A percentile compares a stretch with the other conserved stretches of the same genome.
phyloP scores from a whole-genome alignment of 2,797 vertebrate species.

The Scomberomorus guttatus region DNA sequence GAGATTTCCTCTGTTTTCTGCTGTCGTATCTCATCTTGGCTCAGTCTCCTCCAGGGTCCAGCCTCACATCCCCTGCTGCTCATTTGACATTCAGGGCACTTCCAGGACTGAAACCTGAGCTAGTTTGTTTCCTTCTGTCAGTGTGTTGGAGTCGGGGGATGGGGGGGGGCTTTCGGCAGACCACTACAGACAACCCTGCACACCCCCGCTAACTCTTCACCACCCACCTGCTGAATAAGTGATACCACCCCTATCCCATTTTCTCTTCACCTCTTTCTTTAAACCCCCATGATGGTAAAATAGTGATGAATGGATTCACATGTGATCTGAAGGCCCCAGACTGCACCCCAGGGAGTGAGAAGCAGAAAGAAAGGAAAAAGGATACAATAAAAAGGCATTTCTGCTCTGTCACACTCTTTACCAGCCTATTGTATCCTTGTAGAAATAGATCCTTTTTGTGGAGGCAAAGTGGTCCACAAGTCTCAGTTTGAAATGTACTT shows the following conservation, averaged over 20 bases:
- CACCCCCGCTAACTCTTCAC: slow-evolving; percentile 32
- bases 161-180: slow-evolving; percentile 20
- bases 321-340: slow-evolving; percentile 31
- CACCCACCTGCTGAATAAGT: slow-evolving; percentile 70
- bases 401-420: neutral
- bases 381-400: neutral
- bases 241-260: slow-evolving; percentile 23
- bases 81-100: slow-evolving; percentile 70
- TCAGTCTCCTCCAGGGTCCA: slow-evolving; percentile 39
- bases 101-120: slow-evolving; percentile 77
- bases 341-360: slow-evolving; percentile 28
- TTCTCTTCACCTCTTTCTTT: slow-evolving; percentile 42
- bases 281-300: slow-evolving; percentile 43
- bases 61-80: slow-evolving; percentile 53
- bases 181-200: slow-evolving; percentile 22
- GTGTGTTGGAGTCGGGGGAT: slow-evolving; percentile 34
- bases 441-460: neutral
- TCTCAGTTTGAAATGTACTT: neutral
- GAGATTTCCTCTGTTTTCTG: neutral
- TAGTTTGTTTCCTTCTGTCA: slow-evolving; percentile 71
- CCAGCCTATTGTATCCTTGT: no score
- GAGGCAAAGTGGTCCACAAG: neutral
- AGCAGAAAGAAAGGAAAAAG: slow-evolving; percentile 11
- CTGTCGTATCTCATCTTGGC: slow-evolving; percentile 20
- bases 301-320: slow-evolving; percentile 45